These are phyloP conservation scores for Diabrotica balteata DNA, from an alignment of 2,888 invertebrate genomes.

Conservation along the genomic window DNA sequence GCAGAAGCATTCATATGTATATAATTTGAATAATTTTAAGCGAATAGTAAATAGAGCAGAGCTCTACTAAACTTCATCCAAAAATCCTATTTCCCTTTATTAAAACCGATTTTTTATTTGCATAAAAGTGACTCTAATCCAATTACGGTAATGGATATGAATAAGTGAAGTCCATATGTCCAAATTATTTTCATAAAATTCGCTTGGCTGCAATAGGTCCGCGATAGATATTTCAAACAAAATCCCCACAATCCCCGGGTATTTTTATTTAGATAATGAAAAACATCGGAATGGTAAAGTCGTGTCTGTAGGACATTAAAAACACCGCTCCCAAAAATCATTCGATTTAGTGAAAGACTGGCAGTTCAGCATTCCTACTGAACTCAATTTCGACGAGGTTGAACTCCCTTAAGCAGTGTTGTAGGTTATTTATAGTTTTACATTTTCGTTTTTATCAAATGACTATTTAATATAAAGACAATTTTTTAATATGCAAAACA, in stretches of 20 bases:
- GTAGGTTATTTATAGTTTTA: too few species aligned
- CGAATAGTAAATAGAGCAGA: too few species aligned
- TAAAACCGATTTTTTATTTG: too few species aligned
- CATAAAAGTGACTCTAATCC: too few species aligned
- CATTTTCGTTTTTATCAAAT: too few species aligned
- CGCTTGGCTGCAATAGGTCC: neutral
- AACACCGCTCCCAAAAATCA: conserved; percentile 1
- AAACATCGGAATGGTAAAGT: neutral
- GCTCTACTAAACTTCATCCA: too few species aligned
- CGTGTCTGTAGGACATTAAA: neutral
- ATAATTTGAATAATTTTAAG: too few species aligned
- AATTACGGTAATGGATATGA: too few species aligned
- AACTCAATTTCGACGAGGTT: neutral
- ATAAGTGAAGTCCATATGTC: neutral
- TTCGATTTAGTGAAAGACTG: neutral
- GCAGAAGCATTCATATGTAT: too few species aligned
- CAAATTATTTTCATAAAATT: neutral
- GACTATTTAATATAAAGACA: too few species aligned
- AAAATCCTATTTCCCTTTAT: too few species aligned
- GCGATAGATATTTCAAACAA: neutral
- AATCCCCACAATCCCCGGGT: neutral
- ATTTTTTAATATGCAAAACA: too few species aligned
- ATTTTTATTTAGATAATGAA: neutral
- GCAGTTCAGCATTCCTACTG: neutral
- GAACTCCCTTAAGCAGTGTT: neutral